A percentile compares a stretch with the other conserved stretches of the same genome.
phyloP scores from a whole-genome alignment of 2,113 vertebrate genomes.

The Bos indicus region DNA sequence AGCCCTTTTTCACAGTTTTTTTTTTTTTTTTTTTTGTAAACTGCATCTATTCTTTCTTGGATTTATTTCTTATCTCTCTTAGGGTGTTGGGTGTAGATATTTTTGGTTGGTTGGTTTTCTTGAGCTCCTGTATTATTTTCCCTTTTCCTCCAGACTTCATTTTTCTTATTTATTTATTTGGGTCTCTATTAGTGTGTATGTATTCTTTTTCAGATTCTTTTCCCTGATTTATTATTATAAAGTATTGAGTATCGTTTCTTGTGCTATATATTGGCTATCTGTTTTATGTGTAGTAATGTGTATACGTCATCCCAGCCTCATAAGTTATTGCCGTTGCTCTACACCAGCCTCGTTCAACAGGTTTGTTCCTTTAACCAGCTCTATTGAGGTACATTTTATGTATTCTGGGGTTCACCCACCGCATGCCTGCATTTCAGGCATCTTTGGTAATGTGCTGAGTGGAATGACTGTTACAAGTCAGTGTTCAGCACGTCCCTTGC shows the following conservation, averaged over 20 bases:
- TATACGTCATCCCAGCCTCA: not conserved
- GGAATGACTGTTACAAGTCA: not conserved
- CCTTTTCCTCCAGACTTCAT: not conserved
- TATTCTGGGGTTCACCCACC: not conserved
- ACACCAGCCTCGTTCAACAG: not conserved
- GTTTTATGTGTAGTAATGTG: not conserved
- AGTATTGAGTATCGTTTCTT: not conserved
- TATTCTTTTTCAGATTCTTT: not conserved
- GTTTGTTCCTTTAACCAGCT: not conserved
- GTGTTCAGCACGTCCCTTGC: not conserved
- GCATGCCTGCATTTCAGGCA: not conserved
- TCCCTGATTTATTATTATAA: not conserved
- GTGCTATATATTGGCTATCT: not conserved
- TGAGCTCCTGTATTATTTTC: not conserved
- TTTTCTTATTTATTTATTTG: not conserved
- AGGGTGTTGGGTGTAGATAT: not conserved
- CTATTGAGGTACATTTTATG: not conserved
- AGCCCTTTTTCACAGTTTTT: not conserved
- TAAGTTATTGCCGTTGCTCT: not conserved
- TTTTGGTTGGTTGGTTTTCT: not conserved
- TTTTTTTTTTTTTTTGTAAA: not conserved
- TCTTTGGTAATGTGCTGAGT: not conserved
- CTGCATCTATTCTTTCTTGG: not conserved
- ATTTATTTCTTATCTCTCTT: not conserved
- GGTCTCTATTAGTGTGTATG: not conserved